phyloP scores from a whole-genome alignment of 2,888 invertebrate genomes.

The Ceratothoa steindachneri region DNA sequence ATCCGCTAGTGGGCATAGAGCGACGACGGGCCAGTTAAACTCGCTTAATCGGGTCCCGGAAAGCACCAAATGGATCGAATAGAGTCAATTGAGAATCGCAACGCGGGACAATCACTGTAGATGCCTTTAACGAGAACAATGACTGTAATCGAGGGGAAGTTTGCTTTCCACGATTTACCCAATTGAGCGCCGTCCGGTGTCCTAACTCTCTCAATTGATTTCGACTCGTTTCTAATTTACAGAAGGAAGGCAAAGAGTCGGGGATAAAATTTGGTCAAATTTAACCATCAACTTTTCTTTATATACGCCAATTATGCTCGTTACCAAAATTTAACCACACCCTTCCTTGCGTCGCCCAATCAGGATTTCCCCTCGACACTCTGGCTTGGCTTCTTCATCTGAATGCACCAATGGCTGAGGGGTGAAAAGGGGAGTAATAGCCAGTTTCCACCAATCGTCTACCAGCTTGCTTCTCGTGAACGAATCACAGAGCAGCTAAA shows the following conservation, averaged over 20 bases:
- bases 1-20: not conserved
- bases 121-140: constrained; percentile 25
- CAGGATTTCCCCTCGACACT: not conserved
- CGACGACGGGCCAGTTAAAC: not conserved
- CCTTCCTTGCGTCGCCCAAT: not conserved
- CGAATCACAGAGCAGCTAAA: not conserved
- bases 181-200: constrained; percentile 19
- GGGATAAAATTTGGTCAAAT: constrained; percentile 43
- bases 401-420: not conserved
- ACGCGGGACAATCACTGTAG: constrained; percentile 19
- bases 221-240: constrained; percentile 37
- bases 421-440: not conserved
- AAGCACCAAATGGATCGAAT: not conserved
- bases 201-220: constrained; percentile 36
- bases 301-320: constrained; percentile 43
- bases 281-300: constrained; percentile 45
- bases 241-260: constrained; percentile 36
- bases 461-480: not conserved
- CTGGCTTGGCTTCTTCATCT: not conserved
- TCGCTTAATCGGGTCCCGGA: not conserved
- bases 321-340: constrained; percentile 18
- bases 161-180: constrained; percentile 23
- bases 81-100: not conserved
- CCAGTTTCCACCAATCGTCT: not conserved
- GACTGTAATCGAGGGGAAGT: constrained; percentile 25